A percentile compares a stretch with the other conserved stretches of the same genome.
Conservation (phyloP, 2,113 vertebrate genomes). For the Cromileptes altivelis region DNA sequence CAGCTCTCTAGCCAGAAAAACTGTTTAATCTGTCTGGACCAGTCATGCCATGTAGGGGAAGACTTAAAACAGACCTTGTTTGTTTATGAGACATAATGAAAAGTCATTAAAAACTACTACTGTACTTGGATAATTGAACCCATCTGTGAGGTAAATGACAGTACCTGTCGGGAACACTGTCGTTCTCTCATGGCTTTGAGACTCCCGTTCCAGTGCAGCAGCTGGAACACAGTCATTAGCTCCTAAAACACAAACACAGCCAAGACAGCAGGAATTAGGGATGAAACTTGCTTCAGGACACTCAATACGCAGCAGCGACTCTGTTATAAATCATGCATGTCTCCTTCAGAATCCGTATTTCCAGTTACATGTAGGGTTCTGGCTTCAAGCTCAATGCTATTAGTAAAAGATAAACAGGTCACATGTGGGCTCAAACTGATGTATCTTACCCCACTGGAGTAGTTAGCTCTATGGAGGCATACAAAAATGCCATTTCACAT, state of each 20-base stretch:
- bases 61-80: background rate
- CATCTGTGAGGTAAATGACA: background rate
- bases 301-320: background rate
- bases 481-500: background rate
- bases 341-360: background rate
- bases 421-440: background rate
- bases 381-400: background rate
- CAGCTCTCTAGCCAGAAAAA: background rate
- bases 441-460: background rate
- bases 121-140: slow-evolving; percentile 17
- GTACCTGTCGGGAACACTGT: slow-evolving; percentile 97
- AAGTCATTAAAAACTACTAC: slow-evolving; percentile 1
- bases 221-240: slow-evolving; percentile 98
- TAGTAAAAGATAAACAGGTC: slow-evolving; percentile 17
- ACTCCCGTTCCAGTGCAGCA: slow-evolving; percentile 98
- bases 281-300: background rate
- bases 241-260: slow-evolving; percentile 85
- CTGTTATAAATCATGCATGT: background rate
- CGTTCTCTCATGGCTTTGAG: slow-evolving; percentile 98
- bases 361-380: background rate
- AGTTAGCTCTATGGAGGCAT: background rate
- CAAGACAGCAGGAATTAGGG: background rate
- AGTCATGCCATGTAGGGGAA: background rate
- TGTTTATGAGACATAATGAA: slow-evolving; percentile 9
- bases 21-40: background rate